phyloP scores from a whole-genome alignment of 2,888 invertebrate species.

The Heteropelma amictum region DNA sequence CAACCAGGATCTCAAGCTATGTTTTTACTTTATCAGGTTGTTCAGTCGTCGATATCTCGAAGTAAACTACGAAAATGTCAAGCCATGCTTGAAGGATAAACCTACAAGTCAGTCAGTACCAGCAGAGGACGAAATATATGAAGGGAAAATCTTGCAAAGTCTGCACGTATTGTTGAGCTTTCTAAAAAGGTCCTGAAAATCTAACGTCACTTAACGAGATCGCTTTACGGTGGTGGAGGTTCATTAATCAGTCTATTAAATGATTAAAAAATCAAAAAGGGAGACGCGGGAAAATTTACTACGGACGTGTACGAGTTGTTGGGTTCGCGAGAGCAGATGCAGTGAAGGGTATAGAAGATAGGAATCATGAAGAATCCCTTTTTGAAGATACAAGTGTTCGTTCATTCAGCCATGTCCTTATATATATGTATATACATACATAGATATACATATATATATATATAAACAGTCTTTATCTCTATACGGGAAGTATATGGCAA shows the following conservation, averaged over 20 bases:
- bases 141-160: too few species aligned
- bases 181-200: too few species aligned
- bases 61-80: too few species aligned
- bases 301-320: constrained; percentile 8
- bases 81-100: too few species aligned
- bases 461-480: constrained; percentile 17
- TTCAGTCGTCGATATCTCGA: not conserved
- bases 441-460: not conserved
- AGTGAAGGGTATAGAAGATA: constrained; percentile 46
- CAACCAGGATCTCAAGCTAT: not conserved
- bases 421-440: not conserved
- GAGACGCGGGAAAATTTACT: constrained; percentile 22
- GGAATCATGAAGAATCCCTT: constrained; percentile 37
- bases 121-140: too few species aligned
- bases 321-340: constrained; percentile 36
- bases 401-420: constrained; percentile 9
- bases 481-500: constrained; percentile 41
- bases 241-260: not conserved
- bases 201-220: too few species aligned
- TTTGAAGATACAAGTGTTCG: constrained; percentile 41
- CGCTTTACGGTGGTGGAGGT: too few species aligned
- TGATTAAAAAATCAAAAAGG: not conserved
- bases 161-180: too few species aligned
- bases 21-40: not conserved
- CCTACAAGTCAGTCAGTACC: too few species aligned